A percentile compares a stretch with the other conserved stretches of the same genome.
These are phyloP conservation scores for Drosophila ustulata DNA, from an alignment of 2,888 invertebrate genomes.

Conservation along the genomic window DNA sequence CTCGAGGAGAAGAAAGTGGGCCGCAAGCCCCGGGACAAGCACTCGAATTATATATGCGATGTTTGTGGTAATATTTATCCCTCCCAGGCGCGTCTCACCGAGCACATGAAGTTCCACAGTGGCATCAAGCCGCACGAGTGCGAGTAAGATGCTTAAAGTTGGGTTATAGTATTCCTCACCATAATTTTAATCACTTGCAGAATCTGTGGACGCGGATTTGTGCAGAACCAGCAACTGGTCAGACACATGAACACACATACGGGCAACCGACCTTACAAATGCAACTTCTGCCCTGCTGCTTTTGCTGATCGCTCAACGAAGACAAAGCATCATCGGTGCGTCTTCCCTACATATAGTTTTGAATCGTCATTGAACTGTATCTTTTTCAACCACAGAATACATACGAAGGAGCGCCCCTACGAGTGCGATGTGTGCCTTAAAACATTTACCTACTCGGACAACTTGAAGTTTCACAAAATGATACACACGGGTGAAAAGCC, in stretches of 20 bases:
- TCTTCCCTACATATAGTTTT: background rate
- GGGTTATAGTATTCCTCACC: too few species aligned
- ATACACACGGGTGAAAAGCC: constrained; percentile 84
- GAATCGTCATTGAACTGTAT: background rate
- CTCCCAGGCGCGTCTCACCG: constrained; percentile 82
- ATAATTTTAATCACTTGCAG: constrained; percentile 49
- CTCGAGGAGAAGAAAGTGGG: constrained; percentile 59
- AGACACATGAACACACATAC: constrained; percentile 85
- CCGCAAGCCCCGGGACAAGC: constrained; percentile 70
- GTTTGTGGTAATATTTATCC: constrained; percentile 84
- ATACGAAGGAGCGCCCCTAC: constrained; percentile 84
- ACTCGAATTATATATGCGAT: constrained; percentile 81
- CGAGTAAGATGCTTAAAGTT: constrained; percentile 74
- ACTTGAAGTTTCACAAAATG: constrained; percentile 83
- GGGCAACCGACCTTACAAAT: constrained; percentile 84
- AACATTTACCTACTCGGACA: constrained; percentile 83
- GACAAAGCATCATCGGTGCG: constrained; percentile 84
- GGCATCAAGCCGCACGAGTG: constrained; percentile 83
- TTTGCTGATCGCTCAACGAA: constrained; percentile 85
- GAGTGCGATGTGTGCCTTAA: constrained; percentile 83
- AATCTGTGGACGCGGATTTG: constrained; percentile 84
- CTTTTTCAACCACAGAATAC: constrained; percentile 65
- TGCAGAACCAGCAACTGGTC: constrained; percentile 84
- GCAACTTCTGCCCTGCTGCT: constrained; percentile 83
- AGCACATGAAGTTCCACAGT: constrained; percentile 84